Conservation (phyloP, 2,113 vertebrate species). For the Myrmecophaga tridactyla region DNA sequence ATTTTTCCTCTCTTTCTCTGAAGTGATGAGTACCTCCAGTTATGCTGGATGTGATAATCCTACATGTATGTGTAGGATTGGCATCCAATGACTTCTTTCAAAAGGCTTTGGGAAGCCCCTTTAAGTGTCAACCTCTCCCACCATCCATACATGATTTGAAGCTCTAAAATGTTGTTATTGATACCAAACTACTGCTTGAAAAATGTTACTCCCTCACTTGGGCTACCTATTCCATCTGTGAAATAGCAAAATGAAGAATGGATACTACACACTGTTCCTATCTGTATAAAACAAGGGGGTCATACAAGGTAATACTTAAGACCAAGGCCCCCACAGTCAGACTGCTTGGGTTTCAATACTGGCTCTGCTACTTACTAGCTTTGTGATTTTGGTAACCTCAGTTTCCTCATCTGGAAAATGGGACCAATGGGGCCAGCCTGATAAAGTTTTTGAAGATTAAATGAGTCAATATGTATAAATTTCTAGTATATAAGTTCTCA, state of each 20-base stretch:
- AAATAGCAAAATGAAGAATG: not conserved
- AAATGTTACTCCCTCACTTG: not conserved
- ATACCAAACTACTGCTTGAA: not conserved
- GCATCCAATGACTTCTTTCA: not conserved
- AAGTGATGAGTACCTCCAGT: not conserved
- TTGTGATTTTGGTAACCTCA: not conserved
- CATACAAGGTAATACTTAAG: not conserved
- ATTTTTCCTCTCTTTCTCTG: not conserved
- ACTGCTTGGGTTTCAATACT: not conserved
- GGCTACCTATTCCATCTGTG: not conserved
- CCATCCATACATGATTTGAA: not conserved
- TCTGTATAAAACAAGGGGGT: not conserved
- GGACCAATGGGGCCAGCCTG: not conserved
- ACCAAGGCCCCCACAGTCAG: not conserved
- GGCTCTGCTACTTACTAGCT: not conserved
- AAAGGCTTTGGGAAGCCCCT: not conserved
- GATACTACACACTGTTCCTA: not conserved
- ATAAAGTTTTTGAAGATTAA: constrained; percentile 9
- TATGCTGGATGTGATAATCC: not conserved
- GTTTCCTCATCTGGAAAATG: not conserved
- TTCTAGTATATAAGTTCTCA: not conserved
- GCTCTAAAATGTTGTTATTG: not conserved
- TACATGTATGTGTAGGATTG: not conserved
- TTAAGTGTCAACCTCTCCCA: not conserved
- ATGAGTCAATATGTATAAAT: not conserved